Base-by-base conservation (phyloP, 2,888 invertebrate genomes). In the Ashinkailepas kermadecensis region DNA sequence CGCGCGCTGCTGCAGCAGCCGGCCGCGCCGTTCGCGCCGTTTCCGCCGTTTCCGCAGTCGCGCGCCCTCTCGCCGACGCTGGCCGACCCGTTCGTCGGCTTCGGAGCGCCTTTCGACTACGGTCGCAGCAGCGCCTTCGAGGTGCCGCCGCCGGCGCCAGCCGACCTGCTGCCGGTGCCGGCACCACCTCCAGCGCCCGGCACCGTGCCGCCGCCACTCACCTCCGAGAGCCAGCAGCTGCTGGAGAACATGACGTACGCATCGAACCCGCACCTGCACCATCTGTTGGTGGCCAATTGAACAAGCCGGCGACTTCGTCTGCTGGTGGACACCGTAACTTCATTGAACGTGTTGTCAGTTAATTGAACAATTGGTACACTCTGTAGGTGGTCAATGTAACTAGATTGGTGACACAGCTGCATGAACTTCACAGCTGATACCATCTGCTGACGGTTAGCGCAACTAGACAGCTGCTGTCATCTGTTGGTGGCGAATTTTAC, bases 1-100 rank as follows among this genome's bases (percentile, higher is more conserved):
- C 92, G 96, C 85, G 95, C 95, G 85, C 92, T 95, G 90, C 94
- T 95, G 89, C 96, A 95, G 88, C 94, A 94, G 88, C 90, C 91
- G 83, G 54, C 74, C 15, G 15, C 39, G 39, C 70, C 10, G 74
- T 54, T 74, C 10, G 81, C 79, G 62, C 82, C 78, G 62, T 83
- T 84, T 79, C 84, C 85, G 80, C 84, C 54, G 18, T 83, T 84
- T 79, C 84, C 85, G 80, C 84, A 10, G 18, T 70, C 83, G 82
- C 64, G 83, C 81, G 78, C 83, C 81, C 79, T 83, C 81, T 23
- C 82, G 82, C 82, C 84, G 83, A 83, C 83, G 13, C 59, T n/a
- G 64, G 10, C 59, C 11, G 13, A 59, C 4, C 80, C 67, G 80
- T 21, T 23, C 39, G 59, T 1, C 39, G 39, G 39, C 39, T 39